These are phyloP conservation scores for Phylloscopus collybita DNA, from an alignment of 2,797 vertebrate genomes.

Conservation along the genomic window DNA sequence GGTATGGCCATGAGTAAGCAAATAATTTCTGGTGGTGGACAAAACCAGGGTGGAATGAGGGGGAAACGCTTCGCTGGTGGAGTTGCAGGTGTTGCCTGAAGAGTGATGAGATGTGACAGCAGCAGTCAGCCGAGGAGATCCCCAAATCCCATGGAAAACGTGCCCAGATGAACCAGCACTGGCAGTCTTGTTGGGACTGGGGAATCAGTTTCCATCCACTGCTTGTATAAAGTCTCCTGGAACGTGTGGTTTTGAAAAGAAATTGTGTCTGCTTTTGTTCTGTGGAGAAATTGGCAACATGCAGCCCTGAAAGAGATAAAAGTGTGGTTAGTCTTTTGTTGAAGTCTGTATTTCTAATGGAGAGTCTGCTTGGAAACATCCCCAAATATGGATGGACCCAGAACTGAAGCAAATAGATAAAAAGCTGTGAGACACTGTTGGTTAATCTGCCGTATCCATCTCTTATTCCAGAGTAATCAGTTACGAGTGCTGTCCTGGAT, in stretches of 20 bases:
- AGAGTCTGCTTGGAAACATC: neutral
- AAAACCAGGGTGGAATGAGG: neutral
- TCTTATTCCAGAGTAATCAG: conserved; percentile 86
- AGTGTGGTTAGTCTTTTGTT: neutral
- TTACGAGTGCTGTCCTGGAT: conserved; percentile 98
- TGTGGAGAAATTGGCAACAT: neutral
- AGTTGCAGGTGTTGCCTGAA: neutral
- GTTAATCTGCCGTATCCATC: neutral
- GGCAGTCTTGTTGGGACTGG: neutral
- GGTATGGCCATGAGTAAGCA: neutral
- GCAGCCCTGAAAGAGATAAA: neutral
- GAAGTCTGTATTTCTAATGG: neutral
- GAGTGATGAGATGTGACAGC: neutral
- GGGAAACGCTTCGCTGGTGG: neutral
- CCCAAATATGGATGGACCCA: neutral
- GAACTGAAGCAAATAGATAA: neutral
- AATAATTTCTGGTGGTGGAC: neutral
- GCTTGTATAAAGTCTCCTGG: neutral
- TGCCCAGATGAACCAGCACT: neutral
- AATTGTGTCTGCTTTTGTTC: neutral
- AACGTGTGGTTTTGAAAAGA: neutral
- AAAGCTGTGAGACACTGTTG: neutral
- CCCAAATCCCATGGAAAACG: neutral
- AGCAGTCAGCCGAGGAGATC: neutral
- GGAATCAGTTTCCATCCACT: neutral